Evolutionary conservation across 2,113 vertebrate species (phyloP), one percentile per base, ranked within the genome.

Genomic region (Zosterops pallidus): DNA sequence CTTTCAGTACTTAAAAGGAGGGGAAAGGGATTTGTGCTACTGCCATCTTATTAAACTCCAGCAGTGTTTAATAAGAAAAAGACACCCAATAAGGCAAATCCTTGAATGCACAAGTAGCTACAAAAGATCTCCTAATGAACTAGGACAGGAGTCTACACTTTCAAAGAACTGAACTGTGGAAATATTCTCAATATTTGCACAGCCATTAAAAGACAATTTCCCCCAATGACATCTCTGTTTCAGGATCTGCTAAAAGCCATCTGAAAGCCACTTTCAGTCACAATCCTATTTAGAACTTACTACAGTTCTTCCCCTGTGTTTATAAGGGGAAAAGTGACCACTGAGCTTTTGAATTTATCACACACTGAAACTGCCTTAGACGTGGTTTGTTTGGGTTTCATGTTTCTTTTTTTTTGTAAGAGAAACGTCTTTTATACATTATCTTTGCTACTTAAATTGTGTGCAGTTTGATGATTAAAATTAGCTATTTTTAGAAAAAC

Each of bases 371-470:
- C 94, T 94, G 95, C 91, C 94, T 97, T 97, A 96, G 84, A 77
- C 1, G 10, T 90, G 59, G 74, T 95, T 97, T 91, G 57, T 96
- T 92, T 96, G 76, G 87, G 35, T 95, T 97, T 94, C 84, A 81
- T 91, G 85, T 87, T 91, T 83, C 59, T 83, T 91, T 82, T 84
- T 65, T 94, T 96, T 96, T 94, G 92, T 96, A 96, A 94, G 83
- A 97, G 65, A 95, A 93, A 95, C 94, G 64, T 87, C 94, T 96
- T 96, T 97, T 97, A 90, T 97, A 96, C 87, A 92, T 94, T 94
- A 96, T 96, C 95, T 96, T 97, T 97, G 80, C 93, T 96, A 95
- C 82, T 95, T 94, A 90, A 93, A 87, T 87, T 2, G 81, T 96
- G 94, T 97, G 95, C 86, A 88, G 84, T 93, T 97, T 95, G 92